Percentiles rank a stretch among this genome's conserved stretches.
These are phyloP conservation scores for Copsychus sechellarum DNA, from an alignment of 2,113 vertebrate genomes.

Conservation along the genomic window DNA sequence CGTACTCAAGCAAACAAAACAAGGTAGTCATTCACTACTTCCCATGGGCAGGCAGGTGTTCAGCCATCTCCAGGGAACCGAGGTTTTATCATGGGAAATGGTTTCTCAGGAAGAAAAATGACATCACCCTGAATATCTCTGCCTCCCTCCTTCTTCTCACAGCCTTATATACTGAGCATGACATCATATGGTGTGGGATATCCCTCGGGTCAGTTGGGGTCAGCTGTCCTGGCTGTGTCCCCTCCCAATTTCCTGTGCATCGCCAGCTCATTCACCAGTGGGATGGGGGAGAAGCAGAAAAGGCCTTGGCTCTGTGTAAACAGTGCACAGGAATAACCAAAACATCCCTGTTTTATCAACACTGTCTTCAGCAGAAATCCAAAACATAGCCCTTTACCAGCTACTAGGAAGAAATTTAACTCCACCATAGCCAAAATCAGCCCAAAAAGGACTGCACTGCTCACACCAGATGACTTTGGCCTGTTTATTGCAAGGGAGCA, in stretches of 20 bases:
- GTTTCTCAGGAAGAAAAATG: not conserved
- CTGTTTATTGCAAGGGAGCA: not conserved
- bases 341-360: not conserved
- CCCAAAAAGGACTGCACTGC: not conserved
- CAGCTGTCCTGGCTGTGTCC: not conserved
- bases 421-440: accelerated
- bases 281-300: not conserved
- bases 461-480: not conserved
- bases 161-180: not conserved
- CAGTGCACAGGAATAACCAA: not conserved
- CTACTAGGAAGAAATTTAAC: not conserved
- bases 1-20: not conserved
- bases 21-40: not conserved
- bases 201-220: not conserved
- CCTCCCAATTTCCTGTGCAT: not conserved
- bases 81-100: not conserved
- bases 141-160: not conserved
- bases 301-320: not conserved
- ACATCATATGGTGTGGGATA: too few species aligned
- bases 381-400: not conserved
- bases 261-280: not conserved
- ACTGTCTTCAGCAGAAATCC: not conserved
- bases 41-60: not conserved
- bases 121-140: not conserved
- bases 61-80: not conserved